These are phyloP conservation scores for Narcine bancroftii DNA, from an alignment of 2,113 vertebrate species.

Conservation along the genomic window DNA sequence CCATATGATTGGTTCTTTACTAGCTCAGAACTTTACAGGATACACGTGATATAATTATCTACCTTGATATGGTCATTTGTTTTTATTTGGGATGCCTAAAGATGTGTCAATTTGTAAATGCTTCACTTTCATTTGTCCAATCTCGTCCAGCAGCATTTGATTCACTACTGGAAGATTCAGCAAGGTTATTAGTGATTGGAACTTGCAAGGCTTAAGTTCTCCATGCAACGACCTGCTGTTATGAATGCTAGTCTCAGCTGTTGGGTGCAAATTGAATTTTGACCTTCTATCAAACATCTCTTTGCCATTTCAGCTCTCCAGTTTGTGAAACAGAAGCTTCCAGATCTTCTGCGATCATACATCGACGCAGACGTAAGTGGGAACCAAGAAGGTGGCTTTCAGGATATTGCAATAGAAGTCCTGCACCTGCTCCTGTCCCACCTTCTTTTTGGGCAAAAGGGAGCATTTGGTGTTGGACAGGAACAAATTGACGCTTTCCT, in stretches of 20 bases:
- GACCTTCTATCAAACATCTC: not conserved
- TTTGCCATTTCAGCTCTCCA: constrained; percentile 63
- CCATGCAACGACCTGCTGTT: not conserved
- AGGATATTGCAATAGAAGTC: constrained; percentile 99
- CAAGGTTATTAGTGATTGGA: not conserved
- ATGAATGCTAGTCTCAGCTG: not conserved
- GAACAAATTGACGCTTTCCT: constrained; percentile 98
- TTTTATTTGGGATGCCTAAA: not conserved
- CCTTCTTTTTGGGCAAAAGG: constrained; percentile 98
- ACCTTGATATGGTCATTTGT: not conserved
- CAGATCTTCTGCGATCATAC: constrained; percentile 94
- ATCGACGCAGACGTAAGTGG: constrained; percentile 96
- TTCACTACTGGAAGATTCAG: not conserved
- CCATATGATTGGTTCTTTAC: not conserved
- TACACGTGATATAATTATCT: not conserved
- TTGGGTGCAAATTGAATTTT: not conserved
- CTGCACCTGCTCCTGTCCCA: constrained; percentile 98
- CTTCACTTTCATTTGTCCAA: not conserved
- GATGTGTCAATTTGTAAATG: not conserved
- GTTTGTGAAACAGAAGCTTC: constrained; percentile 98
- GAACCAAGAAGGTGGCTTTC: constrained; percentile 99
- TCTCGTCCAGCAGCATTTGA: not conserved
- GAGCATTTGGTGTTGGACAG: constrained; percentile 95
- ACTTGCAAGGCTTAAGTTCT: not conserved
- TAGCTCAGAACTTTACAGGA: not conserved